Base-by-base conservation (phyloP, 2,888 invertebrate genomes). In the Aphidius colemani region DNA sequence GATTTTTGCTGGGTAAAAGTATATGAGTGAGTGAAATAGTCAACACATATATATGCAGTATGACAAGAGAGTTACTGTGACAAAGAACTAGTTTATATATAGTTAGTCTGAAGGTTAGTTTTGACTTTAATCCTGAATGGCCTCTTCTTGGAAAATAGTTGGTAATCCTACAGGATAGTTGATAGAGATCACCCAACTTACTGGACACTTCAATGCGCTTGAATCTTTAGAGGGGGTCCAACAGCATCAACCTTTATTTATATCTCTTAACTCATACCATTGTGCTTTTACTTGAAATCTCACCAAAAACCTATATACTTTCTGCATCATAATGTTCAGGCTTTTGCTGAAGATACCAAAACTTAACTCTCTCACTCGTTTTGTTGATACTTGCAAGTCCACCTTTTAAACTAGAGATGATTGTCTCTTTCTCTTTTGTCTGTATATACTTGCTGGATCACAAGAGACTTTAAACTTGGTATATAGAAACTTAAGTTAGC, bases 111-210 rank as follows among this genome's bases (percentile, higher is more conserved):
- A 68, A 67, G 63, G 70, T 65, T 71, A 69, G 69, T 66, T 69
- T 45, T 64, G 68, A 70, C 70, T 75, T 72, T 77, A 77, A 77
- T 76, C 76, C 75, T 69, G 71, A 73, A 75, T 71, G 73, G 73
- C 74, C 71, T 75, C 81, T 78, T 82, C 81, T 82, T 82, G 78
- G 78, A 73, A 78, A 79, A 81, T 81, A 80, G 72, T 72, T 72
- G 71, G 71, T 81, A 82, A 82, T 82, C 81, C 81, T 77, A 71
- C 67, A 75, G 80, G 79, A 81, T 82, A 82, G 80, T 80, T 79
- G 76, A 30, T 30, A 30, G 80, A 81, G 81, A 81, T 81, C 81
- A 80, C 75, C 70, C 75, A 76, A 79, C 77, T 80, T 81, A 77
- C 76, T 75, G 76, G 78, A 78, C 78, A 79, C 78, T 78, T 76